phyloP scores from a whole-genome alignment of 2,888 invertebrate species.

The Aspidapion aeneum region DNA sequence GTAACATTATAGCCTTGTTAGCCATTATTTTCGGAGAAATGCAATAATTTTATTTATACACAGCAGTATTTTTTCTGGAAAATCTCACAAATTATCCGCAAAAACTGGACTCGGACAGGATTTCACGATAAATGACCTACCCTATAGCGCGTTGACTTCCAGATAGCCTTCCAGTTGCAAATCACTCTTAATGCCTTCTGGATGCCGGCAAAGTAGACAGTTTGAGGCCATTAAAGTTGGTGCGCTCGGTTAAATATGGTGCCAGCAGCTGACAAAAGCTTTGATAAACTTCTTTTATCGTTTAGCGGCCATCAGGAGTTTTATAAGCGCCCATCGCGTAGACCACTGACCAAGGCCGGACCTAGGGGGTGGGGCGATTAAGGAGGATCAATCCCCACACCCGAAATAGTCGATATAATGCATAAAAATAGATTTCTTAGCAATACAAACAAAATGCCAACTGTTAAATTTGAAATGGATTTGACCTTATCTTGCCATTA shows the following conservation, averaged over 20 bases:
- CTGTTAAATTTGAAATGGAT: too few species aligned
- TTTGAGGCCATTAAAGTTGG: neutral
- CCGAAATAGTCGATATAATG: too few species aligned
- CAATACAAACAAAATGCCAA: too few species aligned
- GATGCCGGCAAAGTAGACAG: constrained; percentile 18
- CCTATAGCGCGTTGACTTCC: neutral
- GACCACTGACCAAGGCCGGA: too few species aligned
- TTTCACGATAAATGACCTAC: neutral
- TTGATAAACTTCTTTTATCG: neutral
- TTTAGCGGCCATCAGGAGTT: neutral
- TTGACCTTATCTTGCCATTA: too few species aligned
- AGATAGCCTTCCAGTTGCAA: constrained; percentile 38
- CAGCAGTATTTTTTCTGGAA: neutral
- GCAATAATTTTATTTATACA: too few species aligned
- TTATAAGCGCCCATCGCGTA: too few species aligned
- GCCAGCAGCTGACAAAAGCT: neutral
- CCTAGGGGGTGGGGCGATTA: too few species aligned
- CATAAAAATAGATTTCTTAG: too few species aligned
- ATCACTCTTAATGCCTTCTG: constrained; percentile 43
- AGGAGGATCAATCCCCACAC: too few species aligned
- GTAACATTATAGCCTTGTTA: too few species aligned
- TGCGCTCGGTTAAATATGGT: neutral
- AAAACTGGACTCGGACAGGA: neutral
- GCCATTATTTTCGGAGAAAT: too few species aligned
- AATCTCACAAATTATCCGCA: neutral